Evolutionary conservation across 1,140 invertebrate species (phyloP), one percentile per base, ranked within the genome.

Genomic region (Harlomillsia oculata): DNA sequence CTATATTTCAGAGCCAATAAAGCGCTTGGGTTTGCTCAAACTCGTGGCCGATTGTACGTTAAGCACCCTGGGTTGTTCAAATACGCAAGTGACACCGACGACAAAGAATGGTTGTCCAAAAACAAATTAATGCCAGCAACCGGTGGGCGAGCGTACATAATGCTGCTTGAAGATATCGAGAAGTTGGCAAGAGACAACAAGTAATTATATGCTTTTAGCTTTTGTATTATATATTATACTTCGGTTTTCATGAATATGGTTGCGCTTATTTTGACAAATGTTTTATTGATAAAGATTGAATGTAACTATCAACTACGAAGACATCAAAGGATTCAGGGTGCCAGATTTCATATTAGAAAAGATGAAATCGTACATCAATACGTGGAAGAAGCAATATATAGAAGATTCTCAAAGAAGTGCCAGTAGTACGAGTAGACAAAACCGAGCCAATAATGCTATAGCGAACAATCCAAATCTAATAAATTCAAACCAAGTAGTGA

Each of bases 21-120:
- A 72, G 84, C 83, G 51, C 71, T 87, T 46, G 84, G 84, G n/a
- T 76, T 85, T 64, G 82, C 83, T 23, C 81, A 82, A 64, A 84
- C 82, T 3, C 73, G 84, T 64, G 84, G 84, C 5, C 74, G 84
- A 25, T 66, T 87, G 5, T 87, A 86, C 63, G 82, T 83, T 2
- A 80, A 85, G 68, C 85, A 89, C 75, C 81, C 85, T 29, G 83
- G 84, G 26, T 62, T 88, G 14, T 80, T 84, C 44, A 78, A 82
- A 67, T 89, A 89, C 72, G 80, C 80, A 49, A 83, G 84, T 37
- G 86, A 89, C 67, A 80, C 80, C 56, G 82, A 85, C 64, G 86
- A 89, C 66, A 87, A 87, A 68, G 82, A 85, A 67, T 88, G 85
- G 85, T 75, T 89, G 23, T 78, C 80, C 44, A 82, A 80, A 59